These are phyloP conservation scores for Festucalex cinctus DNA, from an alignment of 2,113 vertebrate genomes.

Conservation along the genomic window DNA sequence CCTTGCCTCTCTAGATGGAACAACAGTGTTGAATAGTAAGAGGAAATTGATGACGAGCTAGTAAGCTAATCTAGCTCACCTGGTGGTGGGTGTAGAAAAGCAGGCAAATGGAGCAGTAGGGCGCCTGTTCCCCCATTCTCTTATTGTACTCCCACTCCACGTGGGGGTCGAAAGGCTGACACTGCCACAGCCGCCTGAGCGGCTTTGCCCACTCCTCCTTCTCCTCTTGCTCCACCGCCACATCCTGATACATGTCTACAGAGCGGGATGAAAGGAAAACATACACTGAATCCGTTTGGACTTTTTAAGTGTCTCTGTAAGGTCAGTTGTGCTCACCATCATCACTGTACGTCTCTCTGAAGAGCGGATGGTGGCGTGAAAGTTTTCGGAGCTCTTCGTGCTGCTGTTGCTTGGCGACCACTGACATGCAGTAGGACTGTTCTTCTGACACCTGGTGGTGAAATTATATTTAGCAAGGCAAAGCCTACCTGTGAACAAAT, in stretches of 20 bases:
- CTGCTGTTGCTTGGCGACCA: slow-evolving; percentile 80
- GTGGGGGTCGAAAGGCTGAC: slow-evolving; percentile 80
- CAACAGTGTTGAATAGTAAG: not conserved
- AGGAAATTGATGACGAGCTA: not conserved
- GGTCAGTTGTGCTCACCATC: slow-evolving; percentile 72
- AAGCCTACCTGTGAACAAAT: too few relatives aligned
- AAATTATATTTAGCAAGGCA: not conserved
- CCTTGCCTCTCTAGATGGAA: not conserved
- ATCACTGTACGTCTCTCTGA: slow-evolving; percentile 86
- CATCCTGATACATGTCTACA: slow-evolving; percentile 74
- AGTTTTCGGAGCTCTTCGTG: slow-evolving; percentile 81
- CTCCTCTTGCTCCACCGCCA: slow-evolving; percentile 68
- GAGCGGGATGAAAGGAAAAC: not conserved
- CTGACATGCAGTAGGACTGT: slow-evolving; percentile 80
- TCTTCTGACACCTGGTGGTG: slow-evolving; percentile 77
- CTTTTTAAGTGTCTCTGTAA: too few relatives aligned
- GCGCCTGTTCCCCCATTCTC: slow-evolving; percentile 80
- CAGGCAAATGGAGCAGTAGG: slow-evolving; percentile 90
- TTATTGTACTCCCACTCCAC: slow-evolving; percentile 88
- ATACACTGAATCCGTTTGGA: too few relatives aligned
- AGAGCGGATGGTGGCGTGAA: slow-evolving; percentile 86
- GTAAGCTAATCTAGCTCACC: slow-evolving; percentile 42
- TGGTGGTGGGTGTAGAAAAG: slow-evolving; percentile 88
- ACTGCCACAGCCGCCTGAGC: slow-evolving; percentile 87
- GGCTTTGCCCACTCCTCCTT: slow-evolving; percentile 90